Evolutionary conservation across 1,140 invertebrate species (phyloP).

Genomic region (Drosophila melanica): DNA sequence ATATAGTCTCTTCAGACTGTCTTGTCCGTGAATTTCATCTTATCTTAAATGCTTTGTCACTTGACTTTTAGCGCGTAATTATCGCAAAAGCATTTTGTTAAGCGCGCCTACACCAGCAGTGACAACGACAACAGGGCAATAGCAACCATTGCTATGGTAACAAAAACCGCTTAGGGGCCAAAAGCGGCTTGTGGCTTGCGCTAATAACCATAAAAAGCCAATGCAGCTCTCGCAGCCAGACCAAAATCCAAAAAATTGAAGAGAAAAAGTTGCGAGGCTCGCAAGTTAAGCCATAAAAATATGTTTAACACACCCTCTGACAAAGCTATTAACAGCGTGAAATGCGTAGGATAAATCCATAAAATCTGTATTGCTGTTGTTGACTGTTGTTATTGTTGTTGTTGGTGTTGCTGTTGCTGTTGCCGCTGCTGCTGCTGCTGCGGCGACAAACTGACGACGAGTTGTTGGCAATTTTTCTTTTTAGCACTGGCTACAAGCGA

Average conservation of each 20-base stretch:
- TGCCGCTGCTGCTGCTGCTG: conserved; percentile 48
- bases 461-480: conserved; percentile 78
- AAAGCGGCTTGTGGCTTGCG: conserved; percentile 49
- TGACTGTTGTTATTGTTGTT: conserved; percentile 30
- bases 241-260: conserved; percentile 37
- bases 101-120: conserved; percentile 53
- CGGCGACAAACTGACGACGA: conserved; percentile 76
- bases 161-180: conserved; percentile 33
- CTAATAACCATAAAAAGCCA: conserved; percentile 78
- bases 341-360: conserved; percentile 80
- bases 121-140: conserved; percentile 16
- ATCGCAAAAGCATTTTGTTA: conserved; percentile 62
- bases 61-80: conserved; percentile 74
- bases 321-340: conserved; percentile 77
- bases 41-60: conserved; percentile 69
- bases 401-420: conserved; percentile 7
- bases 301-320: conserved; percentile 81
- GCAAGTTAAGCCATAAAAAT: conserved; percentile 80
- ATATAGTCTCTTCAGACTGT: conserved; percentile 12
- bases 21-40: conserved; percentile 32
- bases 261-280: conserved; percentile 58
- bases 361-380: conserved; percentile 49
- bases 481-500: conserved; percentile 72
- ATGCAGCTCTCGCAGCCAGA: conserved; percentile 55
- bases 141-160: conserved; percentile 14